Base-by-base conservation (phyloP, 1,140 invertebrate species). In the Drosophila repleta region DNA sequence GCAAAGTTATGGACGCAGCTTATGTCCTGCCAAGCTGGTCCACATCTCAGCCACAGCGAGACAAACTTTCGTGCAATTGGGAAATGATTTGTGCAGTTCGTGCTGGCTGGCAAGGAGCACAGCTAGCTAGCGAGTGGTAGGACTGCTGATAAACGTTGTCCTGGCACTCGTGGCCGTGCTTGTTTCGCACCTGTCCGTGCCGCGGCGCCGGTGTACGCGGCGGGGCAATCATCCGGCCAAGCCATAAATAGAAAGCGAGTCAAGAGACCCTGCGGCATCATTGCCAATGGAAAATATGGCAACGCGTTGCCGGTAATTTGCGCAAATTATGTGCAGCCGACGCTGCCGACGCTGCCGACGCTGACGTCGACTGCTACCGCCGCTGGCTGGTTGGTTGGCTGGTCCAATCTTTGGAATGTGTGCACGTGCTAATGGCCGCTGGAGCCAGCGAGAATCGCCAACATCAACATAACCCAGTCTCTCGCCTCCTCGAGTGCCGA, bases 71-170 rank as follows among this genome's bases (percentile, higher is more conserved):
- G 61, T 87, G 83, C 83, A 88, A 88, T 88, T 78, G 79, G 76
- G 75, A 79, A 88, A 87, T 87, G 83, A 87, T 87, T 88, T 87
- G 83, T 82, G 84, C 83, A 76, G 75, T 76, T 87, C 79, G 83
- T 88, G 83, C 72, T 53, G 63, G 83, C 72, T 8, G 39, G n/a
- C n/a, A 1, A 41, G 39, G n/a, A 7, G 39, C 39, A 17, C 11
- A 32, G 29, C 29, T 32, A 32, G 21, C 21, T 24, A 48, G n/a
- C 18, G 11, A 15, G 10, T 29, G 46, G 26, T 39, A 13, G 29
- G 18, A 29, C 13, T 18, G 37, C 67, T 87, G 82, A 87, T 81
- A 81, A 87, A 87, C 82, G 70, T 72, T 76, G 77, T 81, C 74
- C 82, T 72, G 60, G 61, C 75, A 11, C 56, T 51, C 46, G 11